Evolutionary conservation across 2,113 vertebrate genomes (phyloP).

Genomic region (Ivindomyrus marchei): DNA sequence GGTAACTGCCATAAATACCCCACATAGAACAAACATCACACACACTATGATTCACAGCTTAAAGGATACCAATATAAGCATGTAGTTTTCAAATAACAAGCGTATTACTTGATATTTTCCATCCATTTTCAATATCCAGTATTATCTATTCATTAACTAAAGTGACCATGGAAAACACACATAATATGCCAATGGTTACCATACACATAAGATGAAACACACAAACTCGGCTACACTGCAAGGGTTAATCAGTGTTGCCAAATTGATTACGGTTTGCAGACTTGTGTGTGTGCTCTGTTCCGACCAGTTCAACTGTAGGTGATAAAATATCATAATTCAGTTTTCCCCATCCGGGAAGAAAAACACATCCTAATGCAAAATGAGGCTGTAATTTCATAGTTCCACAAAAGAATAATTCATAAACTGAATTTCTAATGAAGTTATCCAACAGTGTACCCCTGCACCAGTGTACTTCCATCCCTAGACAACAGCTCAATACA

Average conservation of each 20-base stretch:
- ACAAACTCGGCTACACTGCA: neutral
- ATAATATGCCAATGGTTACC: neutral
- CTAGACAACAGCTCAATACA: neutral
- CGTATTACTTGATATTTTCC: neutral
- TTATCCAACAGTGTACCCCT: neutral
- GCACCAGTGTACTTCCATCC: neutral
- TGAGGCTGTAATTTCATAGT: neutral
- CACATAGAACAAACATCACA: neutral
- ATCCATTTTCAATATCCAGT: neutral
- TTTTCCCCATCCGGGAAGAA: neutral
- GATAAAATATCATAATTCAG: neutral
- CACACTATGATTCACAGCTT: neutral
- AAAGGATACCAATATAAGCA: neutral
- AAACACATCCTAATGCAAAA: neutral
- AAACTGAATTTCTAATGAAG: neutral
- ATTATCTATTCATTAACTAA: neutral
- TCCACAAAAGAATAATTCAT: constrained; percentile 1
- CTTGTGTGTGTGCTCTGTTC: neutral
- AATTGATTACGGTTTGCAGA: neutral
- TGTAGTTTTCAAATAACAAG: neutral
- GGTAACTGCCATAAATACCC: neutral
- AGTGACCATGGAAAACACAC: neutral
- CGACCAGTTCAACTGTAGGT: neutral
- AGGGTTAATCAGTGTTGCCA: neutral
- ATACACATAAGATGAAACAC: neutral